Evolutionary conservation across 2,888 invertebrate genomes (phyloP), one percentile per base, ranked within the genome.

Genomic region (Limnephilus auricula): DNA sequence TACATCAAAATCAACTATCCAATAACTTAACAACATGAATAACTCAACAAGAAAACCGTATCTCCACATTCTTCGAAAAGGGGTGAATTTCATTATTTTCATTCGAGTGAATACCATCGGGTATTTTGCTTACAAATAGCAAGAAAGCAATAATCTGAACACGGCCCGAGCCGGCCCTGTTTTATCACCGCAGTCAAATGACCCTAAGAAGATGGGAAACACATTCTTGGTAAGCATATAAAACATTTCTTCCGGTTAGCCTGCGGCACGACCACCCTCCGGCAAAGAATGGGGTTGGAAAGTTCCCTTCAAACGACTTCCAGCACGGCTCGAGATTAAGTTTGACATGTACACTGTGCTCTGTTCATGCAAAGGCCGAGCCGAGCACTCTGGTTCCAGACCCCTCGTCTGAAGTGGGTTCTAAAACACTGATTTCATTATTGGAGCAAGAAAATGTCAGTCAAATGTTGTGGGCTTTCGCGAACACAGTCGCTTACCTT

Each of bases 281-380:
- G 89, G 84, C 89, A 91, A 89, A 89, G 91, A 88, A 65, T 88
- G 30, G 34, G 80, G 84, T 12, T 45, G 88, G 88, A 32, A 90
- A 88, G 80, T 65, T 86, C 82, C 88, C 50, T 78, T 31, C 82
- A 90, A 90, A 90, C 90, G 90, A 89, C 90, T 91, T 90, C 83
- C 84, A 79, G 89, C 89, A 84, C 88, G 45, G 91, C 89, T 90
- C 84, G 79, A 91, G 92, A 92, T 92, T 92, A 89, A 90, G 92
- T 92, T 92, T 90, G 92, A 86, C 89, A 80, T 91, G 90, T 92
- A 87, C 65, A 65, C 65, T n/a, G 79, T 31, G 9, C 25, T 65
- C 65, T 65, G 65, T 65, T 9, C 65, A 65, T n/a, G 65, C 65
- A 25, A 65, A 65, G 65, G 25, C 65, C 65, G 65, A 65, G 65